phyloP scores from a whole-genome alignment of 2,888 invertebrate species.

The Rosalia funebris region DNA sequence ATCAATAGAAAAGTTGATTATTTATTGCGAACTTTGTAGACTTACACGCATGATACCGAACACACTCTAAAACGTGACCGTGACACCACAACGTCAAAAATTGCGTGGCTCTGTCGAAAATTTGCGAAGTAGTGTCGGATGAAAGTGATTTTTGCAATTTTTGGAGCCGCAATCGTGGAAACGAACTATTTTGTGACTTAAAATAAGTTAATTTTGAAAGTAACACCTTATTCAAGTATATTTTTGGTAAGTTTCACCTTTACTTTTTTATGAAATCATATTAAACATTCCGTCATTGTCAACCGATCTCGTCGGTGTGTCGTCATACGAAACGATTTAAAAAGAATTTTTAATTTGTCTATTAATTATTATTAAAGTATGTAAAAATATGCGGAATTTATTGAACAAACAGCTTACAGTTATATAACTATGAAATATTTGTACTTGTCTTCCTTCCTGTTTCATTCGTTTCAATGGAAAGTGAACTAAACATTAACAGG shows the following conservation, averaged over 20 bases:
- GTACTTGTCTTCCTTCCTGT: background rate
- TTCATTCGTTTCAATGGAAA: background rate
- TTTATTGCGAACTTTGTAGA: no score
- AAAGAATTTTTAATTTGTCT: background rate
- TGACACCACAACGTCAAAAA: conserved; percentile 9
- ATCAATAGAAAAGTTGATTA: no score
- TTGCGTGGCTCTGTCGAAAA: conserved; percentile 10
- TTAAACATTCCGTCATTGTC: conserved; percentile 18
- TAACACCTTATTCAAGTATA: background rate
- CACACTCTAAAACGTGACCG: no score
- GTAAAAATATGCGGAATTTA: background rate
- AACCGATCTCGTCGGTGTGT: conserved; percentile 3
- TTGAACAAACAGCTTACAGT: background rate
- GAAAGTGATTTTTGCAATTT: conserved; percentile 12
- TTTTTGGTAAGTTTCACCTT: conserved; percentile 10
- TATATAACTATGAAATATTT: background rate
- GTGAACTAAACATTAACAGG: no score
- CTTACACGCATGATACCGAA: no score
- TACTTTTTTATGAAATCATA: conserved; percentile 14
- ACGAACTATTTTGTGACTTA: conserved; percentile 22
- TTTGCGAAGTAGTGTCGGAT: conserved; percentile 5
- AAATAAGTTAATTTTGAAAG: background rate
- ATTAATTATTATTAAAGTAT: background rate
- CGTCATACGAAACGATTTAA: conserved; percentile 13
- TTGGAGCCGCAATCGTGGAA: background rate